phyloP scores from a whole-genome alignment of 2,113 vertebrate genomes.

The Zapornia atra region DNA sequence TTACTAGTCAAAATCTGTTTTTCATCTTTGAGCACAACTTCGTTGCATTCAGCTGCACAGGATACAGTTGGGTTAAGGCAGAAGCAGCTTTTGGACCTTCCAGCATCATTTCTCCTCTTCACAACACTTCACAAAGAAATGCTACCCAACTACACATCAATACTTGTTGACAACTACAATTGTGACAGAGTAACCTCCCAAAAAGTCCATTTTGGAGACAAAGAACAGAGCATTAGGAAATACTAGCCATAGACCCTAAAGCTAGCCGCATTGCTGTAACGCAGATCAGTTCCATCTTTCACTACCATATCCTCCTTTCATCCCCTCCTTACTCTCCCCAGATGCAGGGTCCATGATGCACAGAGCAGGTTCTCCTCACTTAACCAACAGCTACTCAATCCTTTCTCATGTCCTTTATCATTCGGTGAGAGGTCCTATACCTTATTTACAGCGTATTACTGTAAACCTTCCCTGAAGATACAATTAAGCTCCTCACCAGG shows the following conservation, averaged over 20 bases:
- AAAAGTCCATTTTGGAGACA: neutral
- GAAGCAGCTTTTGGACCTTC: neutral
- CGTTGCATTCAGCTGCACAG: neutral
- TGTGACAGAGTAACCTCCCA: neutral
- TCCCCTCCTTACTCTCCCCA: neutral
- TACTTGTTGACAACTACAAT: too few species aligned
- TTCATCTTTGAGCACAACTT: neutral
- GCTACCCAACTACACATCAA: too few species aligned
- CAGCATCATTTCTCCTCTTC: neutral
- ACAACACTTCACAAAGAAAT: neutral
- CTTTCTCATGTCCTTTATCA: neutral
- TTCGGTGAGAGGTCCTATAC: neutral
- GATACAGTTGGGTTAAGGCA: neutral
- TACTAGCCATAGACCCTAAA: neutral
- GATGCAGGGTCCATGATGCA: rapidly evolving
- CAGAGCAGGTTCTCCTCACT: neutral
- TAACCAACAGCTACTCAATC: neutral
- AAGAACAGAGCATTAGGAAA: neutral
- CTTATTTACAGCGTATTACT: neutral
- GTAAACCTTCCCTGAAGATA: neutral
- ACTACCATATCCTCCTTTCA: neutral
- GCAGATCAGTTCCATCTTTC: neutral
- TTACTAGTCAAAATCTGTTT: neutral
- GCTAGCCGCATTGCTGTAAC: neutral
- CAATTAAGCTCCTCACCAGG: slow-evolving; percentile 12